These are phyloP conservation scores for Calidris pygmaea DNA, from an alignment of 2,113 vertebrate species.

Conservation along the genomic window DNA sequence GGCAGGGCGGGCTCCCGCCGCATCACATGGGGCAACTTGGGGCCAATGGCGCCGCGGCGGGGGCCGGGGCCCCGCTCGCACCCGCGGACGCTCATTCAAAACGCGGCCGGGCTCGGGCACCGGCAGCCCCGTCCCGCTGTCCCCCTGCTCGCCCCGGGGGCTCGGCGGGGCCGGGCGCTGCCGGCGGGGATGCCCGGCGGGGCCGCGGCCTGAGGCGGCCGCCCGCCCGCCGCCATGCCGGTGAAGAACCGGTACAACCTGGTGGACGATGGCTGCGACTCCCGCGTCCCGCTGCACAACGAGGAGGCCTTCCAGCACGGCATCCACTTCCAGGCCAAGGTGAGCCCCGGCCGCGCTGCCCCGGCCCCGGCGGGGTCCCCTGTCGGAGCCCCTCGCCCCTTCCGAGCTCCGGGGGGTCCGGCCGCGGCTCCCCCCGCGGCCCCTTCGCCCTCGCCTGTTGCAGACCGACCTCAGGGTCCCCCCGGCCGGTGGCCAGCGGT, in stretches of 20 bases:
- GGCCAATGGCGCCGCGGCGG: constrained; percentile 43
- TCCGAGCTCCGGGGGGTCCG: neutral
- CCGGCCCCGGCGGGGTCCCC: neutral
- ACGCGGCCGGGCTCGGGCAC: neutral
- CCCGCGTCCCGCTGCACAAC: constrained; percentile 87
- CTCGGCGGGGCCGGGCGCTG: neutral
- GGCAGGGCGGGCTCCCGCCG: neutral
- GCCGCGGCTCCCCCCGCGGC: neutral
- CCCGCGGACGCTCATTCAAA: constrained; percentile 30
- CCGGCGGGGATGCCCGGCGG: neutral
- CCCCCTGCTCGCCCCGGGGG: neutral
- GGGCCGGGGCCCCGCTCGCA: neutral
- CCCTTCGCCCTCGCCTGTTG: neutral
- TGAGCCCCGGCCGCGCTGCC: constrained; percentile 56
- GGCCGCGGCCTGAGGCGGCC: neutral
- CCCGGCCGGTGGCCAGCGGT: neutral
- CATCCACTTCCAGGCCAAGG: constrained; percentile 91
- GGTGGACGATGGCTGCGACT: constrained; percentile 89
- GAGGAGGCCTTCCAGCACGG: constrained; percentile 92
- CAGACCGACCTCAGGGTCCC: neutral
- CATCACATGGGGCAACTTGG: constrained; percentile 52
- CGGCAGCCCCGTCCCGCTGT: neutral
- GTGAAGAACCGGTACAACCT: constrained; percentile 90
- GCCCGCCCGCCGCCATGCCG: constrained; percentile 72
- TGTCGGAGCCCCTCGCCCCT: neutral